A percentile compares a stretch with the other conserved stretches of the same genome.
Conservation (phyloP, 1,140 invertebrate genomes). For the Muscidifurax raptorellus region DNA sequence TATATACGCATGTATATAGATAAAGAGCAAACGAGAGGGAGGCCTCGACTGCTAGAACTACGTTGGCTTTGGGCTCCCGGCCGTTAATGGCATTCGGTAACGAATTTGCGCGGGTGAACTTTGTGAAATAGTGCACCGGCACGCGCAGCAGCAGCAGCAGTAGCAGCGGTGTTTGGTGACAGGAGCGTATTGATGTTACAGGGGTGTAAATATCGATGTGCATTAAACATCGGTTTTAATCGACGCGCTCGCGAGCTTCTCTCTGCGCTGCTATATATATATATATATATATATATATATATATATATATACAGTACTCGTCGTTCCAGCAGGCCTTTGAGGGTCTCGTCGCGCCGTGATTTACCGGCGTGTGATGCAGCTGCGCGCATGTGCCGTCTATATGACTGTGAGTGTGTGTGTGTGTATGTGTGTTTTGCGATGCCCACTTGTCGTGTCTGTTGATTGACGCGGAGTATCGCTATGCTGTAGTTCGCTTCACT, state of each 20-base stretch:
- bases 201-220: conserved; percentile 37
- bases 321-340: not conserved
- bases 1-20: not conserved
- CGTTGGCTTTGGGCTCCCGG: not conserved
- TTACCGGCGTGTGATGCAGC: not conserved
- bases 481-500: not conserved
- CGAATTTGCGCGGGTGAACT: conserved; percentile 36
- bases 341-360: not conserved
- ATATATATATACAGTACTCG: not conserved
- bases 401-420: no score
- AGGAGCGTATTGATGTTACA: conserved; percentile 32
- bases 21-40: conserved; percentile 20
- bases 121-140: conserved; percentile 25
- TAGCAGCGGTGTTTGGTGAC: not conserved
- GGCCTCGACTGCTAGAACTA: not conserved
- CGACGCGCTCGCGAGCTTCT: not conserved
- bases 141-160: no score
- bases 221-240: conserved; percentile 37
- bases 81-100: conserved; percentile 40
- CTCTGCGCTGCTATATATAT: no score
- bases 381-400: not conserved
- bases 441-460: not conserved
- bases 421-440: not conserved
- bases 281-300: no score
- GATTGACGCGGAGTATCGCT: not conserved